phyloP scores from a whole-genome alignment of 1,140 invertebrate species.

The Notospermus geniculatus region DNA sequence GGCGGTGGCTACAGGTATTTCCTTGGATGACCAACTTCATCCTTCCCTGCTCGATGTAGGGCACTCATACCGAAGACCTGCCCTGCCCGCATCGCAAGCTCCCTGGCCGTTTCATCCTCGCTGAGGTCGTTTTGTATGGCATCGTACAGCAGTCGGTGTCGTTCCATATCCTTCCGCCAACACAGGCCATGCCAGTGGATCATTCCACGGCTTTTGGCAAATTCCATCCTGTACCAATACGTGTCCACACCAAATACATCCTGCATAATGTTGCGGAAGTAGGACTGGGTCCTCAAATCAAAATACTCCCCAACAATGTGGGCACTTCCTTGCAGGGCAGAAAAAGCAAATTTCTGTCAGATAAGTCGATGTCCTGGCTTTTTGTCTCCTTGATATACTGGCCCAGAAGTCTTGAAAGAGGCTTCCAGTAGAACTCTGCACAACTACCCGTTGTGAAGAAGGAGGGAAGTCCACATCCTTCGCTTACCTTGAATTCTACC shows the following conservation, averaged over 20 bases:
- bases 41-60: constrained; percentile 17
- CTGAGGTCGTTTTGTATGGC: constrained; percentile 23
- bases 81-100: constrained; percentile 18
- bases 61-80: constrained; percentile 17
- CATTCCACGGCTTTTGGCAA: constrained; percentile 25
- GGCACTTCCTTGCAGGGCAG: no score
- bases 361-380: background rate
- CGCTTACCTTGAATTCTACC: background rate
- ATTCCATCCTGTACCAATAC: constrained; percentile 23
- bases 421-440: constrained; percentile 3
- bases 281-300: constrained; percentile 20
- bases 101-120: constrained; percentile 14
- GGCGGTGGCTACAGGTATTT: constrained; percentile 23
- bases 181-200: constrained; percentile 26
- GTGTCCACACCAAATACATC: constrained; percentile 20
- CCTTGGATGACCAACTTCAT: constrained; percentile 19
- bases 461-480: background rate
- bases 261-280: constrained; percentile 6
- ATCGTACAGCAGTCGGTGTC: constrained; percentile 24
- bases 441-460: constrained; percentile 4
- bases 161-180: constrained; percentile 23
- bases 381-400: background rate
- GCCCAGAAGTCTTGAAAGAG: background rate
- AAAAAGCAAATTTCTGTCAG: background rate
- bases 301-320: constrained; percentile 17